These are phyloP conservation scores for Aurelia aurita DNA, from an alignment of 30 jellyfish, hydroid and myxozoan genomes.

Conservation along the genomic window DNA sequence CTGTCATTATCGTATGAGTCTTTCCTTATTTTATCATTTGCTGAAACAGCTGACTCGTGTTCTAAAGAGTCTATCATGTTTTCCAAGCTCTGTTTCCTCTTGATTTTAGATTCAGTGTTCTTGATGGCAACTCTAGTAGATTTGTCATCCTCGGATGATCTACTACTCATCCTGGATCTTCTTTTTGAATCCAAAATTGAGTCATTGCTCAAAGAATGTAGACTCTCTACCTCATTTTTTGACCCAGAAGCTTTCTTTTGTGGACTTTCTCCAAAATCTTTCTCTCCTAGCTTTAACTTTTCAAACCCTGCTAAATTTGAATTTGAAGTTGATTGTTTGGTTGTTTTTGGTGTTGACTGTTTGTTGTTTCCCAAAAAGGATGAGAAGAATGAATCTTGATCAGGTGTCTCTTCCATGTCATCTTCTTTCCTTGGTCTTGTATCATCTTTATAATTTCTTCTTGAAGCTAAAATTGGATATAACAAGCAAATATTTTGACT, in stretches of 20 bases:
- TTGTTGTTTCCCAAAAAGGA: slow-evolving; percentile 39
- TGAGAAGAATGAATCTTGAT: slow-evolving; percentile 38
- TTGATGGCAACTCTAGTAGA: no score
- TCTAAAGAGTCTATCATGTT: not conserved
- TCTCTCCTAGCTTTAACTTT: no score
- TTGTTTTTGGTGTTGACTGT: slow-evolving; percentile 47
- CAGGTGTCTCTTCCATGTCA: not conserved
- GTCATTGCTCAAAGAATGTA: not conserved
- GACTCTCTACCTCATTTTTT: not conserved
- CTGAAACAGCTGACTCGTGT: no score
- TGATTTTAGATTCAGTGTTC: not conserved
- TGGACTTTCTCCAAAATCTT: no score
- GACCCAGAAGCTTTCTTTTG: not conserved
- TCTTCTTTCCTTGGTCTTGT: not conserved
- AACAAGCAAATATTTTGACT: no score
- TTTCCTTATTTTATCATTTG: no score
- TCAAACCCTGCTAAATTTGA: no score
- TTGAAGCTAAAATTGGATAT: not conserved
- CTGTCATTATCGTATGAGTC: no score
- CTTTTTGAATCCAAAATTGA: no score
- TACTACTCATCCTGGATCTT: no score
- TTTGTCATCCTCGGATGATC: no score
- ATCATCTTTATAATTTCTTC: not conserved
- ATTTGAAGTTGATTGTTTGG: not conserved
- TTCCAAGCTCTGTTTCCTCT: not conserved